Evolutionary conservation across 2,797 vertebrate species (phyloP).

Genomic region (Kryptolebias ocellatus): DNA sequence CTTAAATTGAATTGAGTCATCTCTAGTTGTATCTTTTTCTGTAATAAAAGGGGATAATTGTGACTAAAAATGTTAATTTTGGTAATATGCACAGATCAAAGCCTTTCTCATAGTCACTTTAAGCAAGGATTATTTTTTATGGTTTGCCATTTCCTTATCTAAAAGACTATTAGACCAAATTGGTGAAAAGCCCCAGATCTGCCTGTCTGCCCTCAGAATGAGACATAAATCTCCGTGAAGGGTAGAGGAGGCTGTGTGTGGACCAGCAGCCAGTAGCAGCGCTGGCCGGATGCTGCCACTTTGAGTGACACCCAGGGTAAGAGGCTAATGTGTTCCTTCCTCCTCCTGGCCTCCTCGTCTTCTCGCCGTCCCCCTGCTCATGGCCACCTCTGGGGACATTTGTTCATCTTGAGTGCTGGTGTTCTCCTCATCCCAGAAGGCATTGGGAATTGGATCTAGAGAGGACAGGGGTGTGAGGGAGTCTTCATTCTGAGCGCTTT

Average conservation of each 20-base stretch:
- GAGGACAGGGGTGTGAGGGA: conserved; percentile 36
- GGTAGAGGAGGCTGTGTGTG: conserved; percentile 39
- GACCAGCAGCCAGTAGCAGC: conserved; percentile 31
- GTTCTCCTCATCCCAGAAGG: conserved; percentile 30
- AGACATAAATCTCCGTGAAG: conserved; percentile 52
- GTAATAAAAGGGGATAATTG: not conserved
- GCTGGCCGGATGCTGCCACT: conserved; percentile 39
- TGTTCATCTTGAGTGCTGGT: conserved; percentile 25
- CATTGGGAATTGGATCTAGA: conserved; percentile 33
- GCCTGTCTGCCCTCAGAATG: conserved; percentile 32
- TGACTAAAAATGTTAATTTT: not conserved
- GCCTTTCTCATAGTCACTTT: not conserved
- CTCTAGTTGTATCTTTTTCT: not conserved
- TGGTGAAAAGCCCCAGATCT: conserved; percentile 38
- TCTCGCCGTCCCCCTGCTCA: conserved; percentile 31
- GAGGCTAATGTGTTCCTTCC: conserved; percentile 65
- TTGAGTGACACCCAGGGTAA: conserved; percentile 59
- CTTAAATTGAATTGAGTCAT: not conserved
- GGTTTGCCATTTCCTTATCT: conserved; percentile 1
- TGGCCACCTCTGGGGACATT: conserved; percentile 34
- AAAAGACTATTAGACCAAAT: conserved; percentile 27
- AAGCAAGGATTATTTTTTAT: not conserved
- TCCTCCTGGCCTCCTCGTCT: conserved; percentile 40
- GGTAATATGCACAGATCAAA: not conserved
- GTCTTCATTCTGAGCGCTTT: conserved; percentile 57